Evolutionary conservation across 2,888 invertebrate species (phyloP), one percentile per base, ranked within the genome.

Genomic region (Pristionchus exspectatus): DNA sequence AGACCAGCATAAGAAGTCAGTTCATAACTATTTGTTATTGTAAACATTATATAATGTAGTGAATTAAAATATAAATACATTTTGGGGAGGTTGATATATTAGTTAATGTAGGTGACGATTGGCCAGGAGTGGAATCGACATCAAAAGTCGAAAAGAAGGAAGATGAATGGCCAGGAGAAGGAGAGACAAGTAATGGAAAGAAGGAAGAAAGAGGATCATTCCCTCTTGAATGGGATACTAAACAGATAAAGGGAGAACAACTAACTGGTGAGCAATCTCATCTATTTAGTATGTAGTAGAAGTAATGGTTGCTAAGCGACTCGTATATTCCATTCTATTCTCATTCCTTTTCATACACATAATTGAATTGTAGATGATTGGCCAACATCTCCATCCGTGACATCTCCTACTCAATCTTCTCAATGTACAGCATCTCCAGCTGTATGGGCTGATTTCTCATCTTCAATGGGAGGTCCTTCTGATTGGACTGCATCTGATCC

Each of bases 301-400:
- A 33, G 74, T 16, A 21, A 27, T 74, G 33, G 74, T 74, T 74
- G 74, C 74, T 74, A 74, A 38, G 74, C 74, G 74, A 74, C 74
- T 66, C 66, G 7, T 66, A 66, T 66, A 14, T n/a, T 72, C 14
- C 38, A 38, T 77, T 77, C 33, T 16, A n/a, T 77, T 16, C 16
- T 14, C 24, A 30, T 18, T 30, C 44, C 44, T 33, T 16, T 30
- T 38, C 0, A 77, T 21, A 38, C 16, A 3, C 44, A 50, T 50
- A 50, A n/a, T 27, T 84, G 21, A 18, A 30, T 56, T 30, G 21
- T n/a, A 88, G 88, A 88, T 88, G 88, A 88, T 59, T 88, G 88
- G 88, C 88, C 88, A 59, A 24, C 38, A 16, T 30, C 81, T 10
- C 27, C n/a, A 1, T 18, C n/a, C 12, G 63, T 56, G 24, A 27